Percentiles rank a stretch among this genome's conserved stretches.
These are phyloP conservation scores for Timema cristinae DNA, from an alignment of 2,888 invertebrate species.

Conservation along the genomic window DNA sequence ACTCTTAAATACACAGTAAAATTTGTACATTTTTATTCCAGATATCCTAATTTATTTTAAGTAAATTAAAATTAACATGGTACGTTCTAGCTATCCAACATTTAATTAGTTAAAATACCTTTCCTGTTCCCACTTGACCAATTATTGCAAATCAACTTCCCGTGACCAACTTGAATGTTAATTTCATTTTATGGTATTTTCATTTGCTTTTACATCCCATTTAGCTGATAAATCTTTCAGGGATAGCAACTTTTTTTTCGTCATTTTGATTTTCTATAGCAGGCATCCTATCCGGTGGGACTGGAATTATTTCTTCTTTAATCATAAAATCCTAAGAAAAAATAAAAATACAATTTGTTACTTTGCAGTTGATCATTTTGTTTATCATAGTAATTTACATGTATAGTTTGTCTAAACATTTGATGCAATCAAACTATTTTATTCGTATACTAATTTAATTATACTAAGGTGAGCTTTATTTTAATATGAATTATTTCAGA, in stretches of 20 bases:
- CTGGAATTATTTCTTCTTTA: background rate
- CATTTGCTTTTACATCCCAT: constrained; percentile 32
- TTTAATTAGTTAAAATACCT: constrained; percentile 34
- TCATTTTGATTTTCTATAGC: background rate
- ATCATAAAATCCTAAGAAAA: constrained; percentile 6
- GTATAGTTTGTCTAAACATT: too few species aligned
- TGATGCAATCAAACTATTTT: too few species aligned
- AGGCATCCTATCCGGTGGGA: background rate
- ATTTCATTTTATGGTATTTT: constrained; percentile 47
- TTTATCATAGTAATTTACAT: too few species aligned
- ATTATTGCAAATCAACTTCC: constrained; percentile 66
- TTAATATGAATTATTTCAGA: too few species aligned
- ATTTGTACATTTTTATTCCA: background rate
- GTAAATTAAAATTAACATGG: background rate
- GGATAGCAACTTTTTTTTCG: background rate
- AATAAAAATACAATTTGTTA: background rate
- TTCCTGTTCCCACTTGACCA: constrained; percentile 58
- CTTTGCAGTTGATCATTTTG: too few species aligned
- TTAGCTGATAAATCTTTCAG: constrained; percentile 30
- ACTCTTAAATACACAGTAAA: too few species aligned
- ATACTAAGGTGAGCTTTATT: too few species aligned
- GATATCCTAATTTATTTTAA: background rate
- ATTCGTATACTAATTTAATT: too few species aligned
- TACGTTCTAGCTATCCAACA: too few species aligned
- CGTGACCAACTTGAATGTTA: constrained; percentile 52